Percentiles rank a stretch among this genome's conserved stretches.
These are phyloP conservation scores for Nyctalus aviator DNA, from an alignment of 2,797 vertebrate genomes.

Conservation along the genomic window DNA sequence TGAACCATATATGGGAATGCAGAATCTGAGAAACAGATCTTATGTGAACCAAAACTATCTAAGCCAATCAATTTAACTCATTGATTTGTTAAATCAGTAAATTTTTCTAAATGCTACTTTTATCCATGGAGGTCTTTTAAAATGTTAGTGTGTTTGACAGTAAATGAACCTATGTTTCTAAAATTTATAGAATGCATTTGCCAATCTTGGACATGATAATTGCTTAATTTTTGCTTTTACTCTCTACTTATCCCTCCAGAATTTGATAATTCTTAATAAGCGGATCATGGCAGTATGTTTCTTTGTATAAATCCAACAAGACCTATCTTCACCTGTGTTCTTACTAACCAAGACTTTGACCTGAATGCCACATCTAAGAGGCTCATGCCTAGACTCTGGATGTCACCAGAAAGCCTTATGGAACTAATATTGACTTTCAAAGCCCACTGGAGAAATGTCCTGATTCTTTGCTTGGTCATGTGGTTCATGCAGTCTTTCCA, in stretches of 20 bases:
- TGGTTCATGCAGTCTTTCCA: neutral
- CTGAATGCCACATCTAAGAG: neutral
- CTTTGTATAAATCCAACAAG: neutral
- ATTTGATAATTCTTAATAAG: neutral
- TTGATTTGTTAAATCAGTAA: neutral
- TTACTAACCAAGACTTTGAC: neutral
- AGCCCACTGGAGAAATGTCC: neutral
- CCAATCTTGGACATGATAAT: neutral
- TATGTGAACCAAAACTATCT: neutral
- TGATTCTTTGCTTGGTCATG: neutral
- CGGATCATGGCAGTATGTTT: neutral
- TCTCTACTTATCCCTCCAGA: neutral
- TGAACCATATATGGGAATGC: neutral
- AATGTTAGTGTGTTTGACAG: neutral
- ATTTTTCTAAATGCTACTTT: neutral
- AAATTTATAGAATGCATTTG: neutral
- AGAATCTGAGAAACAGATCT: neutral
- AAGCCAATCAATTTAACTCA: neutral
- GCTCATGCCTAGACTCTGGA: neutral
- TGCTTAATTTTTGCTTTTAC: neutral
- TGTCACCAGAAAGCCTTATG: neutral
- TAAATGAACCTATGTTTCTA: neutral
- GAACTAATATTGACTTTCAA: neutral
- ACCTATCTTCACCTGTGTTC: neutral
- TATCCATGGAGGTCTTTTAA: neutral